phyloP scores from a whole-genome alignment of 2,888 invertebrate species.

The Ceriagrion tenellum region DNA sequence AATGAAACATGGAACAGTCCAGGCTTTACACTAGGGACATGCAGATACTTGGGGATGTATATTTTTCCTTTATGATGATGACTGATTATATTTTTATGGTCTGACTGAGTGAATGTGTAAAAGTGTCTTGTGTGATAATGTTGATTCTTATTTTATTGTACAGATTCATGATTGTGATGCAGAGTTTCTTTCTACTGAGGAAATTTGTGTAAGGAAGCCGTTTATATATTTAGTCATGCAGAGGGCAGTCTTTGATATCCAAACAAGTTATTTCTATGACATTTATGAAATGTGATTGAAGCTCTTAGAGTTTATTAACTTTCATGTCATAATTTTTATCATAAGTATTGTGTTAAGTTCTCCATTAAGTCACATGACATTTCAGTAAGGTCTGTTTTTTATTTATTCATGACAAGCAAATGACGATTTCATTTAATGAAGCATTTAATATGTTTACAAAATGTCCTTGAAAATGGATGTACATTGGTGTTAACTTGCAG shows the following conservation, averaged over 20 bases:
- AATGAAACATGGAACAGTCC: conserved; percentile 30
- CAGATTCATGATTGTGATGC: conserved; percentile 45
- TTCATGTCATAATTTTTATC: not conserved
- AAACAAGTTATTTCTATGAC: conserved; percentile 21
- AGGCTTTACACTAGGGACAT: not conserved
- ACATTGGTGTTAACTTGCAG: not conserved
- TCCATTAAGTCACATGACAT: not conserved
- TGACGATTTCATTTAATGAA: not conserved
- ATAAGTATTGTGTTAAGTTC: not conserved
- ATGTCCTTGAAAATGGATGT: not conserved
- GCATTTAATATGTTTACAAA: not conserved
- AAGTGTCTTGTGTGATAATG: not conserved
- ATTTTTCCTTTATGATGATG: conserved; percentile 28
- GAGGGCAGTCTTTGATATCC: not conserved
- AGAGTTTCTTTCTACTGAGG: not conserved
- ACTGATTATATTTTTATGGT: conserved; percentile 37
- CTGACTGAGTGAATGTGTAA: conserved; percentile 25
- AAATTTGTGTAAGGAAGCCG: not conserved
- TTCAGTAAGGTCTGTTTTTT: not conserved
- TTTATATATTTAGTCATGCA: conserved; percentile 28
- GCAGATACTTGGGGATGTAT: not conserved
- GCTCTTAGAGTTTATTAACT: not conserved
- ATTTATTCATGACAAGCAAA: not conserved
- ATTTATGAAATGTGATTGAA: not conserved
- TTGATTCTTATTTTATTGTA: conserved; percentile 26